Evolutionary conservation across 2,113 vertebrate species (phyloP), one percentile per base, ranked within the genome.

Genomic region (Ammodytes marinus): DNA sequence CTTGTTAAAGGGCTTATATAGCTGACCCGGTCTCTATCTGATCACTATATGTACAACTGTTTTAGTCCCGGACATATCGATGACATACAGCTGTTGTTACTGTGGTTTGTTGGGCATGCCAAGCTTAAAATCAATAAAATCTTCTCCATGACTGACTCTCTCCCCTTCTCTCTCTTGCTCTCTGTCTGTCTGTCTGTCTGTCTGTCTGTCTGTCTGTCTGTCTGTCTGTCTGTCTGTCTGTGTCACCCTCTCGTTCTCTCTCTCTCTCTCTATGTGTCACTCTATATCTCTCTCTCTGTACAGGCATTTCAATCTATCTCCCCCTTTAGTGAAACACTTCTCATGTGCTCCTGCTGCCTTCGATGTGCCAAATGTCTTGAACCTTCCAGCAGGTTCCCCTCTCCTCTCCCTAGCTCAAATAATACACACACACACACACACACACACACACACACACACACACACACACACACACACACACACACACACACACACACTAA

Each of bases 341-440:
- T 89, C 8, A 7, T 46, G 72, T 35, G 58, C 71, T 59, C 37
- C 64, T 19, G 52, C 27, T 27, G 73, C 64, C 74, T 84, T 65
- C 57, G 80, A 84, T 68, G 80, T 66, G 77, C 67, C 57, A 77
- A 77, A 64, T 82, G 86, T 88, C 89, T 80, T 5, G 42, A 83
- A 71, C 59, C 69, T 65, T 59, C 11, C 1, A 46, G 60, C 71
- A 10, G 71, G 60, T 61, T 66, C 71, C 39, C 42, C 82, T 65
- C 14, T 64, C 19, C 27, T 27, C 27, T 27, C 27, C 27, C 27
- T 27, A 27, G 27, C 27, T 27, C 27, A 27, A 27, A 27, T 27
- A 27, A 27, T 27, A 27, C 27, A 27, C 27, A 27, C 27, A 27
- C 27, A 27, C 27, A 27, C 27, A 27, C 27, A 27, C 27, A 27